phyloP scores from a whole-genome alignment of 2,797 vertebrate genomes.

The Okamejei kenojei region DNA sequence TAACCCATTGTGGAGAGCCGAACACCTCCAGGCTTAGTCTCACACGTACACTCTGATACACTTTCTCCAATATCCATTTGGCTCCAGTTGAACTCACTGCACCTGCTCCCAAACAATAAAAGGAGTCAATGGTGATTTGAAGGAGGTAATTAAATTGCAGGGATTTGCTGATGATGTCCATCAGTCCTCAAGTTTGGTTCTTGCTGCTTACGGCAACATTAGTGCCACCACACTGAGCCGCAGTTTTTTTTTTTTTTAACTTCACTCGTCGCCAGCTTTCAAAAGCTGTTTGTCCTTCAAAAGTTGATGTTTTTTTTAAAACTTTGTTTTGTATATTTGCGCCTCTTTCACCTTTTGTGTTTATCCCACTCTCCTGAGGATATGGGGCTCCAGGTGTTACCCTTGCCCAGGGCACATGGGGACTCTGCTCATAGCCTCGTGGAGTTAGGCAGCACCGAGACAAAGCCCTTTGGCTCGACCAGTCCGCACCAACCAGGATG shows the following conservation, averaged over 20 bases:
- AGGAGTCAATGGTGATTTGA: neutral
- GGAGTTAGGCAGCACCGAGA: too few relatives aligned
- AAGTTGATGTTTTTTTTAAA: neutral
- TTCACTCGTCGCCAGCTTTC: too few relatives aligned
- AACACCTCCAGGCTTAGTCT: neutral
- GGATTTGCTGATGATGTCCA: neutral
- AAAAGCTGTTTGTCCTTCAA: neutral
- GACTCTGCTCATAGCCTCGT: neutral
- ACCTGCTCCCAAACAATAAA: neutral
- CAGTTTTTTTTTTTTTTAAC: neutral
- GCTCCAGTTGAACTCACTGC: neutral
- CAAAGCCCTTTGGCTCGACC: too few relatives aligned
- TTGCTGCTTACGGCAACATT: neutral
- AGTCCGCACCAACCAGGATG: too few relatives aligned
- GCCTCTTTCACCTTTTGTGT: neutral
- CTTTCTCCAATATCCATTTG: neutral
- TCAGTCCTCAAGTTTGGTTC: neutral
- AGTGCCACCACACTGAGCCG: neutral
- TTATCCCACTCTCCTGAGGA: neutral
- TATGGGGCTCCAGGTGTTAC: neutral
- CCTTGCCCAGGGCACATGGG: neutral
- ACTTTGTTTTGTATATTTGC: neutral
- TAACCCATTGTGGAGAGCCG: neutral
- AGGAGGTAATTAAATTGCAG: slow-evolving; percentile 15
- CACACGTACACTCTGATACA: neutral